phyloP scores from a whole-genome alignment of 1,140 invertebrate species.

The Gonioctena quinquepunctata region DNA sequence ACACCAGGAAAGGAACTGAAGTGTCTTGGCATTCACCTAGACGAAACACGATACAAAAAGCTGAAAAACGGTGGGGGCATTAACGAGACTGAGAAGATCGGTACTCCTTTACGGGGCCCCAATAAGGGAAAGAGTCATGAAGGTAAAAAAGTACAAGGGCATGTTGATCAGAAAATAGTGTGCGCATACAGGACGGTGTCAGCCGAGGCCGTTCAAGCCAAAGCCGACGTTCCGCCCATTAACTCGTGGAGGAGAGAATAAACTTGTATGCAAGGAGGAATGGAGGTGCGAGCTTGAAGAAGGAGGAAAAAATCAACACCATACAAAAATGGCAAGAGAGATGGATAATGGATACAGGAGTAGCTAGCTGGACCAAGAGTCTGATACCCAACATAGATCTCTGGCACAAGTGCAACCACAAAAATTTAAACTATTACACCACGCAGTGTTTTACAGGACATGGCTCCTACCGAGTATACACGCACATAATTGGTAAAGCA shows the following conservation, averaged over 20 bases:
- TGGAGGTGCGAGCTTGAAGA: not conserved
- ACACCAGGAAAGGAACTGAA: constrained; percentile 20
- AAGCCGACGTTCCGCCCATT: constrained; percentile 13
- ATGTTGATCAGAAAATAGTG: not conserved
- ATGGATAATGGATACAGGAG: not conserved
- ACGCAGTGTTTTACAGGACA: constrained; percentile 16
- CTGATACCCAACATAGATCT: constrained; percentile 27
- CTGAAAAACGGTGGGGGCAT: not conserved
- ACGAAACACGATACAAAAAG: not conserved
- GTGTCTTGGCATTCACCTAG: constrained; percentile 20
- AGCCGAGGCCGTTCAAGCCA: constrained; percentile 11
- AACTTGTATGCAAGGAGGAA: not conserved
- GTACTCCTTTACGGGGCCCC: constrained; percentile 14
- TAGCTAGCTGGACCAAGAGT: constrained; percentile 24
- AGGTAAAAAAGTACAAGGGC: not conserved
- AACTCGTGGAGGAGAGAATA: constrained; percentile 16
- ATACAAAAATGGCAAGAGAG: not conserved
- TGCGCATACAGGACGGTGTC: constrained; percentile 14
- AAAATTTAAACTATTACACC: not conserved
- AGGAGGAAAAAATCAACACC: not conserved
- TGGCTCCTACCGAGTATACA: constrained; percentile 15
- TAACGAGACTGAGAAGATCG: not conserved
- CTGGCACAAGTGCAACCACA: not conserved
- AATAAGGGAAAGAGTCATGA: constrained; percentile 5
- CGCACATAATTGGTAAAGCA: constrained; percentile 16